Evolutionary conservation across 1,140 invertebrate genomes (phyloP).

Genomic region (Hylyphantes graminicola): DNA sequence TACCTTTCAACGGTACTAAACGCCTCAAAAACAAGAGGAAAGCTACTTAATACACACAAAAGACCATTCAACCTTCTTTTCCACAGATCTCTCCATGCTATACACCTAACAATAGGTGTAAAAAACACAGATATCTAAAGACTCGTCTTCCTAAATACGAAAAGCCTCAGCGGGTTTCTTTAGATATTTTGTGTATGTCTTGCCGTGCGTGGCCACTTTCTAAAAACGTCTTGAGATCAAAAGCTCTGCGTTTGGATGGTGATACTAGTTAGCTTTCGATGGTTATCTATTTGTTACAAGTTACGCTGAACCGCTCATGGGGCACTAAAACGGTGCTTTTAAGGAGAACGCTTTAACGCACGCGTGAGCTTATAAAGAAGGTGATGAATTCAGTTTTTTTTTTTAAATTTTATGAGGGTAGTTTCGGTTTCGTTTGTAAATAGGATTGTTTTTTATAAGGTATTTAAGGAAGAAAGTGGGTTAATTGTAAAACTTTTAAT

Average conservation of each 20-base stretch:
- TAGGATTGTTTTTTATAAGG: no score
- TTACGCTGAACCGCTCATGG: conserved; percentile 46
- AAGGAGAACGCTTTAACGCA: conserved; percentile 28
- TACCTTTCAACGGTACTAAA: conserved; percentile 38
- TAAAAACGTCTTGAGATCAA: conserved; percentile 19
- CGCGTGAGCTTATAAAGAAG: conserved; percentile 41
- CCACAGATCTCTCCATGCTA: conserved; percentile 1
- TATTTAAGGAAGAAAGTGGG: no score
- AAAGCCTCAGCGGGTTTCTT: conserved; percentile 37
- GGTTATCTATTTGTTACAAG: conserved; percentile 55
- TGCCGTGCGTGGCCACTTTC: conserved; percentile 26
- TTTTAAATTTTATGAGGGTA: conserved; percentile 1
- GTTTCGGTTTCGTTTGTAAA: not conserved
- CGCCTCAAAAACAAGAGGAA: conserved; percentile 22
- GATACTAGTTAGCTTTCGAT: conserved; percentile 48
- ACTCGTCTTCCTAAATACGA: conserved; percentile 30
- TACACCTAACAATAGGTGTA: conserved; percentile 16
- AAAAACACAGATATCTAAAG: not conserved
- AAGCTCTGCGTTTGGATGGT: conserved; percentile 19
- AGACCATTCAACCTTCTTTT: not conserved
- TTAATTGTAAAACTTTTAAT: no score
- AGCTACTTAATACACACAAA: conserved; percentile 43
- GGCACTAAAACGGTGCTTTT: conserved; percentile 39
- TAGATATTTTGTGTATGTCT: conserved; percentile 25
- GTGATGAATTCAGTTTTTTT: conserved; percentile 37